Base-by-base conservation (phyloP, 2,888 invertebrate species). In the Pseudococcus jackbeardsleyi region DNA sequence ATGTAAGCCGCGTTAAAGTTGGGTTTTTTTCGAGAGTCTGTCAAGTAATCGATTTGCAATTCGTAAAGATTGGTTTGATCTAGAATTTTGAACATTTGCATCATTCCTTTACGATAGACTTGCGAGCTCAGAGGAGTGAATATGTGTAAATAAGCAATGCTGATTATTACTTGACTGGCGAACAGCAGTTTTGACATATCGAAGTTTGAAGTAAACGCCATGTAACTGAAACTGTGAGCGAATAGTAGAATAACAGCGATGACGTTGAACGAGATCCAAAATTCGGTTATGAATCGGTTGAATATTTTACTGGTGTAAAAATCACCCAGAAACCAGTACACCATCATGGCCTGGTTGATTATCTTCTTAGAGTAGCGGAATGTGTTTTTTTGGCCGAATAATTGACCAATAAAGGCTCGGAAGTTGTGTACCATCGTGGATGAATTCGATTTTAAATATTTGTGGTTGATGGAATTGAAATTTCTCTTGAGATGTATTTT, bases 251-350 rank as follows among this genome's bases (percentile, higher is more conserved):
- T 7, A 33, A 72, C 17, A 9, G 33, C 33, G 17, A 72, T 5
- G 72, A 72, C 9, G 17, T 72, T 72, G 33, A 72, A 72, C 72
- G 17, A 26, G 11, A 72, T 15, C 72, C 72, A 72, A 33, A 72
- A 72, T 33, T 12, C 1, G 3, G 72, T 72, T 0, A 72, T 33
- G 4, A 0, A 72, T 33, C 72, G 26, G 17, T 72, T 33, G 72
- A 72, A 33, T 26, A 72, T 72, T 15, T 72, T 72, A 1, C n/a
- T 17, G 15, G 26, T 0, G 33, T 72, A 72, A 33, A 72, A 72
- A 15, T 72, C 72, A 39, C 72, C 72, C 33, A 72, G 17, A 15
- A 72, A 72, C 72, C 72, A 72, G 72, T 33, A 72, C 17, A 72
- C 17, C 72, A 72, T 33, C 72, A 19, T 17, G 72, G 33, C 72